Evolutionary conservation across 2,797 vertebrate species (phyloP).

Genomic region (Streptopelia turtur): DNA sequence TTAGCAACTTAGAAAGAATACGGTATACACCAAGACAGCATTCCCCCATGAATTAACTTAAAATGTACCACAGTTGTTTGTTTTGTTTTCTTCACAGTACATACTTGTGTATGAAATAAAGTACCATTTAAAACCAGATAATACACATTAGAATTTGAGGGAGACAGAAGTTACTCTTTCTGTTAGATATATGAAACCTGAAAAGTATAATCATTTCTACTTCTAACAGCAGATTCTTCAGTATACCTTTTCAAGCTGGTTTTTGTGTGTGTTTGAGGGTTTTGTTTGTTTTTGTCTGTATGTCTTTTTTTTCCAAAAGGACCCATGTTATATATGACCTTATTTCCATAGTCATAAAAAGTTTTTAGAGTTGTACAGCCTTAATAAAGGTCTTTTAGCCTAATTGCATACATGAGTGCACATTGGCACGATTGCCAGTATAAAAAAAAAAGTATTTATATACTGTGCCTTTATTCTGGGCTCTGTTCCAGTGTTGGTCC

Average conservation of each 20-base stretch:
- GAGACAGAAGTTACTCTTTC: background rate
- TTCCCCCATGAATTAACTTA: background rate
- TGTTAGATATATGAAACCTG: background rate
- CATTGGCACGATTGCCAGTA: background rate
- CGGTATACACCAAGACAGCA: background rate
- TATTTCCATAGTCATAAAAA: background rate
- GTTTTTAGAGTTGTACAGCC: background rate
- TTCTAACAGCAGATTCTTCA: background rate
- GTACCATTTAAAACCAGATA: background rate
- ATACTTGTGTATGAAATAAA: background rate
- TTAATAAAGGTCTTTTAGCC: background rate
- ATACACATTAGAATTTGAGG: background rate
- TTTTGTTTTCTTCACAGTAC: background rate
- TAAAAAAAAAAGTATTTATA: background rate
- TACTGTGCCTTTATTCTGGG: background rate
- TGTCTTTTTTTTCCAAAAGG: background rate
- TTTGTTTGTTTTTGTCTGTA: too few species aligned
- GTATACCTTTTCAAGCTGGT: background rate
- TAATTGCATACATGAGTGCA: fast-evolving
- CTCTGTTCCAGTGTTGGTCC: background rate
- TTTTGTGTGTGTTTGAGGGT: too few species aligned
- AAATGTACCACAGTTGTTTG: fast-evolving
- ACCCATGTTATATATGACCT: background rate
- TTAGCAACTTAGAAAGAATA: background rate
- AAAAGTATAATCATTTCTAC: background rate